Conservation (phyloP, 1,140 invertebrate genomes). For the Eufriesea mexicana region DNA sequence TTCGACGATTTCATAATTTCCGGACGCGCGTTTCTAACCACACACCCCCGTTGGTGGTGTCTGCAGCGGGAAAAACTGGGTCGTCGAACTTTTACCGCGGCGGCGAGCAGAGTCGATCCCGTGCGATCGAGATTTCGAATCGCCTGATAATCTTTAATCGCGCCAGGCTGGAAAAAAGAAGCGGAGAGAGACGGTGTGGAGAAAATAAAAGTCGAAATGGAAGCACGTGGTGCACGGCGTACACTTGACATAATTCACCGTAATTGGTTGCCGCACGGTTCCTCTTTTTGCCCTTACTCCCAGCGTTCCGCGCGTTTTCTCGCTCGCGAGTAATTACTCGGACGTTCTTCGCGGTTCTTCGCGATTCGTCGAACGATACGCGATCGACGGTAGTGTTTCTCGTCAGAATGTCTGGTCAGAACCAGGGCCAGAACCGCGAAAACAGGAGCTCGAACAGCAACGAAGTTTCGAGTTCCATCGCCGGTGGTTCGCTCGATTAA, state of each 20-base stretch:
- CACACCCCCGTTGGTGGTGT: not conserved
- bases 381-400: not conserved
- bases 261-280: not conserved
- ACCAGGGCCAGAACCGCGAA: no score
- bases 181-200: not conserved
- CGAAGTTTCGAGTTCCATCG: not conserved
- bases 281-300: not conserved
- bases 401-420: not conserved
- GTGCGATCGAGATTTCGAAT: not conserved
- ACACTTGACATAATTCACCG: slow-evolving; percentile 10
- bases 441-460: not conserved
- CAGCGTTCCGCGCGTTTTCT: not conserved
- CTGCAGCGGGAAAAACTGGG: slow-evolving; percentile 12
- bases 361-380: slow-evolving; percentile 30
- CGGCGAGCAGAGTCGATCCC: not conserved
- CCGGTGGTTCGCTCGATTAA: slow-evolving; percentile 1
- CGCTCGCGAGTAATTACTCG: slow-evolving; percentile 1
- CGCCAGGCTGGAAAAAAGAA: no score
- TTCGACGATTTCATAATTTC: slow-evolving; percentile 51
- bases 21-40: slow-evolving; percentile 6
- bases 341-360: slow-evolving; percentile 20
- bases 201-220: not conserved
- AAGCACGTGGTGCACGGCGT: not conserved
- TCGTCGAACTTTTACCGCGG: not conserved
- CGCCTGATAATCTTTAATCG: not conserved